Evolutionary conservation across 2,113 vertebrate genomes (phyloP), one percentile per base, ranked within the genome.

Genomic region (Scatophagus argus): DNA sequence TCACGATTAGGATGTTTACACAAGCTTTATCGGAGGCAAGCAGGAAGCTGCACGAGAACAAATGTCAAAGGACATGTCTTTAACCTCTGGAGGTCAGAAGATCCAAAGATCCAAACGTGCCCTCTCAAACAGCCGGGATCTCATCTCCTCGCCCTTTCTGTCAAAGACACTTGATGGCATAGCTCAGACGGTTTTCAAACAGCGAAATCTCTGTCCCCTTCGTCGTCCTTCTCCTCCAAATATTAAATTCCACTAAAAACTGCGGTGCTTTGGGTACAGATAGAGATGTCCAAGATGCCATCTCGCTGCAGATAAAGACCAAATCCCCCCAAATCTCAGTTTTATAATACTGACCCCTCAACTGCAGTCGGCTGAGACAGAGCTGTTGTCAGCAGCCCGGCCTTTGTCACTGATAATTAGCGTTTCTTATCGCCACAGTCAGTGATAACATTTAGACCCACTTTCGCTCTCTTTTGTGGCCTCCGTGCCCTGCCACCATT

Each of bases 341-440:
- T 78, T 77, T 64, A 56, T 68, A 80, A 78, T 66, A 68, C 12
- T 72, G 85, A 86, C 82, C 86, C 59, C 34, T 86, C 65, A 43
- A 27, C 64, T 49, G 59, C 68, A 85, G 41, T 54, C 34, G 36
- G 34, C 65, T 4, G 14, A 67, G 72, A 77, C 66, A 32, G 55
- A 74, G 56, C 73, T 23, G 36, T 47, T 66, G 83, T 79, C 87
- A 63, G 74, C 69, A 11, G 43, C 31, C n/a, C 3, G 13, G 72
- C 74, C 74, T 78, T 87, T 89, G 84, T 87, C 81, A 55, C 80
- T 75, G 83, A 90, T 90, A 89, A 93, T 92, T 88, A 90, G 65
- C 63, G 51, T 27, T n/a, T 39, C 71, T 84, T 90, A 91, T 92
- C 86, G 32, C 44, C 36, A 9, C 51, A 12, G 64, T 67, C 68